Evolutionary conservation across 2,888 invertebrate genomes (phyloP), one percentile per base, ranked within the genome.

Genomic region (Salticus scenicus): DNA sequence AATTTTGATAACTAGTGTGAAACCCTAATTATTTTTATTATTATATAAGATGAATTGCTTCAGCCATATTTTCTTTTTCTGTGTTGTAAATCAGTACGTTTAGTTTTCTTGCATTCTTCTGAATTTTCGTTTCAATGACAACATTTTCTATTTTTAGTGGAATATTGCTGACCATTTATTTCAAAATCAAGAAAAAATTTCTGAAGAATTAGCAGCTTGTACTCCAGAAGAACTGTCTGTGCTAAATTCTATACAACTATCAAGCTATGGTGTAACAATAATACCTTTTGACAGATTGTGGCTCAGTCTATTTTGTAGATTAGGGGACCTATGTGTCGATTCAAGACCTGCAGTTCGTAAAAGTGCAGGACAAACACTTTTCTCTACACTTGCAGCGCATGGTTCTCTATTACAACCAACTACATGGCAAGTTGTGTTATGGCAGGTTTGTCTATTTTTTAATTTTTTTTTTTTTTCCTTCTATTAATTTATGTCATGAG

Each of bases 101-200:
- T n/a, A n/a, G n/a, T n/a, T n/a, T n/a, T n/a, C n/a, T n/a, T n/a
- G n/a, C n/a, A n/a, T n/a, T n/a, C n/a, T n/a, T n/a, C n/a, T n/a
- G n/a, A n/a, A n/a, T n/a, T n/a, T n/a, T n/a, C n/a, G n/a, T n/a
- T n/a, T n/a, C n/a, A n/a, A n/a, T n/a, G n/a, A n/a, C n/a, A n/a
- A n/a, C n/a, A n/a, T 70, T 64, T 71, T 88, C 89, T 84, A 76
- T 85, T 93, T 93, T 41, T 92, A 98, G 97, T 99, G 98, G 99
- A 99, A 98, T 91, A 98, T 99, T 90, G 97, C 98, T 0, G 99
- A 99, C 92, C 98, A 97, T 91, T 95, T 98, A 90, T 97, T 96
- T 92, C 98, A 98, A 93, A 98, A 98, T 91, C 95, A 97, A 90
- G 96, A 96, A 89, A 88, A 88, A 76, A 89, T 89, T 33, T 72